Percentiles rank a stretch among this genome's conserved stretches.
Conservation (phyloP, 2,797 vertebrate species). For the Eleutherodactylus coqui region DNA sequence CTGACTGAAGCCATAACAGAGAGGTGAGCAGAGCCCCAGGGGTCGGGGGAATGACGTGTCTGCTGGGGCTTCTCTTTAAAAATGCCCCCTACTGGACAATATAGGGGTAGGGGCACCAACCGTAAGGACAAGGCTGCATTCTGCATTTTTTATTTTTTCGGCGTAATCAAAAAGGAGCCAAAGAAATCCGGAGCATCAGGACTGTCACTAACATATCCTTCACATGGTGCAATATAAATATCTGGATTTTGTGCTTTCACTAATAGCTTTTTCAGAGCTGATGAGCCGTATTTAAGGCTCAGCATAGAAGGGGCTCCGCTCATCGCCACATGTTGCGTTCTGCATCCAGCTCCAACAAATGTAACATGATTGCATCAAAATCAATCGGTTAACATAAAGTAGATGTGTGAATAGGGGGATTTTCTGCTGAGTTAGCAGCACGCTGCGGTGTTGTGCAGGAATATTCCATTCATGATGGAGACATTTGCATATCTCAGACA, state of each 20-base stretch:
- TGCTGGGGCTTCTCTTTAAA: no score
- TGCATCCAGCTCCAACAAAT: not conserved
- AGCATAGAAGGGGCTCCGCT: not conserved
- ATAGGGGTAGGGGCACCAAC: no score
- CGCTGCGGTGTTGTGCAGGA: not conserved
- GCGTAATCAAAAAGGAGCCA: no score
- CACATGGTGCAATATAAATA: not conserved
- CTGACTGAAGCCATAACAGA: no score
- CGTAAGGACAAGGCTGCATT: no score
- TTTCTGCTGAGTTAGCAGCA: conserved; percentile 35
- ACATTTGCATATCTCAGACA: conserved; percentile 27
- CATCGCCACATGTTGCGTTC: not conserved
- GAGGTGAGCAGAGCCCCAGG: no score
- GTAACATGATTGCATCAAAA: not conserved
- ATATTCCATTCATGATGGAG: conserved; percentile 16
- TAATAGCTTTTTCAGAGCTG: not conserved
- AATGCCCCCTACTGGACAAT: no score
- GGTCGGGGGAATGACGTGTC: no score
- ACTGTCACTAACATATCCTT: no score
- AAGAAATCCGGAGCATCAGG: no score
- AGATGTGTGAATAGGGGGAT: not conserved
- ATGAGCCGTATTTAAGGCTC: not conserved
- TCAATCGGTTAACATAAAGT: conserved; percentile 37
- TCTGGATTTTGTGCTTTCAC: not conserved
- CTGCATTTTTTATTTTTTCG: no score